These are phyloP conservation scores for Beris morrisii DNA, from an alignment of 2,888 invertebrate species.

Conservation along the genomic window DNA sequence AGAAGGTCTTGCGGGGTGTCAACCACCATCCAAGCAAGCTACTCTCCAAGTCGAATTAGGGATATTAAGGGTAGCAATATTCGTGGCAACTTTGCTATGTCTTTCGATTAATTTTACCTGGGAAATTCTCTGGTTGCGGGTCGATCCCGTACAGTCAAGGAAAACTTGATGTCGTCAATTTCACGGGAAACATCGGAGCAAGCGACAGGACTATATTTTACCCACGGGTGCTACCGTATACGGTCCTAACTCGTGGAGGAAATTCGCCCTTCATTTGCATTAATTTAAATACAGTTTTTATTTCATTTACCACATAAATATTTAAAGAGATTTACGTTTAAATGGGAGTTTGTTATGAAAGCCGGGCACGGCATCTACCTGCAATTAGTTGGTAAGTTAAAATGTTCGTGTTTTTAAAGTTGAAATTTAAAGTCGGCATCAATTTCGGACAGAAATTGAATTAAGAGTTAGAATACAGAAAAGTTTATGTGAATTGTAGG, in stretches of 20 bases:
- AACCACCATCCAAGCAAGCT: not conserved
- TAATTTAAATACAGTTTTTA: conserved; percentile 22
- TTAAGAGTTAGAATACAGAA: no score
- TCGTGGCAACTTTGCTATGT: conserved; percentile 10
- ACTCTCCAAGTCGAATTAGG: not conserved
- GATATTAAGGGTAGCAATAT: conserved; percentile 5
- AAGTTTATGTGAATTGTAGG: no score
- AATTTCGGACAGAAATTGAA: no score
- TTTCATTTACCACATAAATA: conserved; percentile 27
- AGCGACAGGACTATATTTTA: no score
- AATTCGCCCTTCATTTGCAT: conserved; percentile 17
- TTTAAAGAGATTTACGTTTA: conserved; percentile 4
- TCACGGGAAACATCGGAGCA: no score
- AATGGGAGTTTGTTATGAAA: no score
- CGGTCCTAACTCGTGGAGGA: conserved; percentile 1
- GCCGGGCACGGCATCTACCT: no score
- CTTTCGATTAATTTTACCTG: conserved; percentile 19
- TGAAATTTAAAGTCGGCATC: no score
- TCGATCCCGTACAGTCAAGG: not conserved
- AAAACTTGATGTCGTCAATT: no score
- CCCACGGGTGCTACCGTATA: not conserved
- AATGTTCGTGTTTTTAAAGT: no score
- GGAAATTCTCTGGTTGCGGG: conserved; percentile 1
- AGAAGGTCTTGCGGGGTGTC: not conserved
- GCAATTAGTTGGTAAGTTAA: no score